Conservation (phyloP, 2,113 vertebrate genomes). For the Corapipo altera region DNA sequence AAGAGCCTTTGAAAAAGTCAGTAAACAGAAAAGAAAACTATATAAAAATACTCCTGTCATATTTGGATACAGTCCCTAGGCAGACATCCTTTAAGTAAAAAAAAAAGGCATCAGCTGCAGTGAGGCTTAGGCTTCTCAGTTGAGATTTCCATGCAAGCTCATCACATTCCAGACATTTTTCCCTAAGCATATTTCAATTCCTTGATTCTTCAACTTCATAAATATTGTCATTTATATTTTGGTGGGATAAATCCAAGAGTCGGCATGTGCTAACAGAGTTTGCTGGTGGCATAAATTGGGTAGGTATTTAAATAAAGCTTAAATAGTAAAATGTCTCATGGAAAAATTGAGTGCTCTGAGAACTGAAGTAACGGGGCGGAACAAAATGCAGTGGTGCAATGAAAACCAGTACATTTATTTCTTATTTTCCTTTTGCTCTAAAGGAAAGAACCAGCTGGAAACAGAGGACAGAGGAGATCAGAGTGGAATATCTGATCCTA, state of each 20-base stretch:
- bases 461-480: background rate
- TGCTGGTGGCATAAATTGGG: background rate
- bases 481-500: background rate
- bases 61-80: background rate
- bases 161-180: background rate
- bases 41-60: background rate
- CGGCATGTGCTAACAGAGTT: background rate
- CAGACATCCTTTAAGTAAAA: background rate
- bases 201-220: background rate
- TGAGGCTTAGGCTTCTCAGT: background rate
- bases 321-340: background rate
- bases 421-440: background rate
- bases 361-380: background rate
- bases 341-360: background rate
- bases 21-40: conserved; percentile 18
- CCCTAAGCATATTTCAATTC: background rate
- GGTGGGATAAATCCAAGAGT: background rate
- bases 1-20: background rate
- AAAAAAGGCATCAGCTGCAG: background rate
- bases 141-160: background rate
- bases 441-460: background rate
- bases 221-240: conserved; percentile 14
- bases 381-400: background rate
- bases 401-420: background rate
- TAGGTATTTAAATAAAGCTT: background rate